A percentile compares a stretch with the other conserved stretches of the same genome.
phyloP scores from a whole-genome alignment of 2,113 vertebrate species.

The Polypterus bichir region DNA sequence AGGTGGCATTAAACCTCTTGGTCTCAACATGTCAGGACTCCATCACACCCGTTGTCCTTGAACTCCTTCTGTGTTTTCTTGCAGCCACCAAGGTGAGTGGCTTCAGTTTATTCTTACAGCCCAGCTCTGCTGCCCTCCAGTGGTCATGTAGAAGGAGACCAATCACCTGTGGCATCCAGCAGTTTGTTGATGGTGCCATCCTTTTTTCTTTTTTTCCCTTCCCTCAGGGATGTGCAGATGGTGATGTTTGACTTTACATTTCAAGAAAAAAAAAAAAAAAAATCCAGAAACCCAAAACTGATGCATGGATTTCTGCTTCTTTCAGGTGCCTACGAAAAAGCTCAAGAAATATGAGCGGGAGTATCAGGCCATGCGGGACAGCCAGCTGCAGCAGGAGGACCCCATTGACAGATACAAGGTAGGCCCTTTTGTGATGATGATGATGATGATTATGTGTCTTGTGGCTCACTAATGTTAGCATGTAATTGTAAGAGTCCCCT shows the following conservation, averaged over 20 bases:
- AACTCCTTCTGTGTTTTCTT: conserved; percentile 20
- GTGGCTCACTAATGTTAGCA: too few relatives aligned
- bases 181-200: too few relatives aligned
- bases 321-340: conserved; percentile 91
- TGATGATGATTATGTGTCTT: too few relatives aligned
- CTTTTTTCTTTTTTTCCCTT: too few relatives aligned
- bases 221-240: too few relatives aligned
- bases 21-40: too few relatives aligned
- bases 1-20: too few relatives aligned
- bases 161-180: too few relatives aligned
- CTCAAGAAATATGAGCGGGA: conserved; percentile 98
- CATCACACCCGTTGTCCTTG: conserved; percentile 10
- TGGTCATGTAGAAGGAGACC: background rate
- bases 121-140: background rate
- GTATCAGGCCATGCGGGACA: conserved; percentile 83
- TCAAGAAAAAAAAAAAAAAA: too few relatives aligned
- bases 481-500: too few relatives aligned
- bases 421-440: conserved; percentile 15
- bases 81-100: background rate
- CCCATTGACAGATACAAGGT: conserved; percentile 96
- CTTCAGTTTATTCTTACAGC: background rate
- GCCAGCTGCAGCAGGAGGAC: conserved; percentile 89
- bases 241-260: too few relatives aligned
- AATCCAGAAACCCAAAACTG: conserved; percentile 2
- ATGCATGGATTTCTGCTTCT: background rate